phyloP scores from a whole-genome alignment of 2,888 invertebrate genomes.

The Mythimna pallens region DNA sequence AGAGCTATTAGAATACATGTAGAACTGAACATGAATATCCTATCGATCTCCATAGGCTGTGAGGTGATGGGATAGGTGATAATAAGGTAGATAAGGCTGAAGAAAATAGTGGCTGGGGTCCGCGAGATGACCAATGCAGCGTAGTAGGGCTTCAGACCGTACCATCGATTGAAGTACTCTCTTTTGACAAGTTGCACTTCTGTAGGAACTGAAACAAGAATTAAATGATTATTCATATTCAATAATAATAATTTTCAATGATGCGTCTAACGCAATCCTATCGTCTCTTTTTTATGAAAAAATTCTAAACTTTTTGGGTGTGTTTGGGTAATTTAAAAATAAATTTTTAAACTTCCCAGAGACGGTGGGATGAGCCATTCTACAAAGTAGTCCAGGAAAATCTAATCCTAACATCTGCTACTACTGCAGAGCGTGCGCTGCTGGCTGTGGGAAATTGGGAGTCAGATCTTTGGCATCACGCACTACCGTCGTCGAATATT shows the following conservation, averaged over 20 bases:
- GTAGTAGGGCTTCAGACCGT: conserved; percentile 94
- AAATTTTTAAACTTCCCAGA: too few species aligned
- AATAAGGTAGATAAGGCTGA: conserved; percentile 92
- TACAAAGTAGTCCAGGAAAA: too few species aligned
- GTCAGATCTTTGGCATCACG: too few species aligned
- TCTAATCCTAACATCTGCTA: too few species aligned
- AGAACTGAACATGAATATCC: conserved; percentile 93
- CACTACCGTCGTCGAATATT: too few species aligned
- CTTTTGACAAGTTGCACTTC: conserved; percentile 95
- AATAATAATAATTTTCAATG: not conserved
- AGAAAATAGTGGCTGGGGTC: conserved; percentile 93
- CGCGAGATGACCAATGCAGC: conserved; percentile 93
- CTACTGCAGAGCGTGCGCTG: too few species aligned
- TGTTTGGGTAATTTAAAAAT: too few species aligned
- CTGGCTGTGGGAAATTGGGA: too few species aligned
- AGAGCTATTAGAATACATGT: conserved; percentile 93
- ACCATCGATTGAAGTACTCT: conserved; percentile 97
- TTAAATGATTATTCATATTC: not conserved
- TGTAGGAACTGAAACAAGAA: conserved; percentile 92
- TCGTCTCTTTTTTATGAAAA: too few species aligned
- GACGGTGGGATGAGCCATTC: too few species aligned
- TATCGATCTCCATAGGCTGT: conserved; percentile 93
- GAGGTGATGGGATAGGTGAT: conserved; percentile 94
- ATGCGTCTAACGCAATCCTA: not conserved
- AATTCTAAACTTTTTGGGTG: not conserved